Evolutionary conservation across 2,113 vertebrate species (phyloP), one percentile per base, ranked within the genome.

Genomic region (Tragelaphus buxtoni): DNA sequence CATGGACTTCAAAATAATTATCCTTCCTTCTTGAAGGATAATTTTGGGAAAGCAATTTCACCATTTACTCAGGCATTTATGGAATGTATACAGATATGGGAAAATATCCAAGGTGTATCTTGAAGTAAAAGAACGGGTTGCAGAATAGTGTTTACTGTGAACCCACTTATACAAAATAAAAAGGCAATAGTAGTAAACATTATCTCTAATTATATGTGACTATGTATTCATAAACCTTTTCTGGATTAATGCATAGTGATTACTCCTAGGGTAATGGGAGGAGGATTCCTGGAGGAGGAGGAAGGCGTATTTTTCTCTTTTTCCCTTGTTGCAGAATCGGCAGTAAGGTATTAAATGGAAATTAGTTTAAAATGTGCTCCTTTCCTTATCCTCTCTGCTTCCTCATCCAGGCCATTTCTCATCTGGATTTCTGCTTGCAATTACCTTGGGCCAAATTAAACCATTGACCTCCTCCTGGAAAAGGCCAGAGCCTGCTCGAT

Each of bases 391-490:
- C 30, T 86, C 55, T 55, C 51, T 91, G 17, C 74, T 39, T 93
- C 42, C n/a, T 89, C 24, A 77, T 74, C 26, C 28, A 72, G 72
- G 16, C 24, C 55, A n/a, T 95, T 96, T 87, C 85, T 96, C 82
- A 88, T 55, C 91, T 65, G 30, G 92, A 90, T 35, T 77, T 90
- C 89, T 77, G 42, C 56, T 65, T 90, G 60, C 83, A 91, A 60
- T 94, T 95, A 92, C 60, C 45, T 93, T 72, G 26, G 84, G 56
- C 61, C 87, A 96, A 92, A 96, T 95, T 88, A 97, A 97, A 95
- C 20, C n/a, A 55, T 26, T 87, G 80, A 26, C 60, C 84, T 95
- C 35, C 63, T 81, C 42, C 53, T 88, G n/a, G 22, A 79, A 88
- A 93, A 92, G 69, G 6, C n/a, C 80, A 76, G 72, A 58, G 6